phyloP scores from a whole-genome alignment of 1,140 invertebrate genomes.

The Drosophila biarmipes region DNA sequence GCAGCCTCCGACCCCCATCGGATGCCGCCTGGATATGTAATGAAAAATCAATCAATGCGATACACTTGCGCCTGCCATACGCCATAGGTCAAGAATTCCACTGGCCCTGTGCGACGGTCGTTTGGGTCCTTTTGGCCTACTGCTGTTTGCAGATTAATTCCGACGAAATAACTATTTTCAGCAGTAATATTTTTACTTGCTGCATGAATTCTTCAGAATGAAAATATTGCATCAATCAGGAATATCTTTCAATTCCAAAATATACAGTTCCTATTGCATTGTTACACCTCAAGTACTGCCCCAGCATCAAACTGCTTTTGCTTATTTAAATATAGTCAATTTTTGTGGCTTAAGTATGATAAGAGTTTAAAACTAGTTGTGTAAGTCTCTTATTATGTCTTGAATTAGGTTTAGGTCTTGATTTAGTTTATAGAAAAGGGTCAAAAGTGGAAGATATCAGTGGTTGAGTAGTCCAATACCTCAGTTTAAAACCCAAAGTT shows the following conservation, averaged over 20 bases:
- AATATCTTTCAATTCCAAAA: neutral
- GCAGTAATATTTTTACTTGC: slow-evolving; percentile 1
- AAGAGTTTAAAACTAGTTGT: too few species aligned
- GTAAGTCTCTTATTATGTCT: too few species aligned
- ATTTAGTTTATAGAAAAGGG: neutral
- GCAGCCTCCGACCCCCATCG: slow-evolving; percentile 30
- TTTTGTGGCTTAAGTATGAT: neutral
- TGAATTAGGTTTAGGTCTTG: too few species aligned
- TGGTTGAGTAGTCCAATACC: neutral
- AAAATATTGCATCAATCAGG: neutral
- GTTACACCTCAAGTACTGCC: neutral
- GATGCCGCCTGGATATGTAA: slow-evolving; percentile 76
- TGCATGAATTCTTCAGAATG: neutral
- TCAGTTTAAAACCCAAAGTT: neutral
- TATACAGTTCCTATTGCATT: neutral
- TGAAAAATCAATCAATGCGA: slow-evolving; percentile 81
- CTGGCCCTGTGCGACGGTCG: slow-evolving; percentile 6
- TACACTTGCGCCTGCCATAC: slow-evolving; percentile 55
- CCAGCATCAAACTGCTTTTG: too few species aligned
- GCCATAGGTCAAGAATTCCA: slow-evolving; percentile 41
- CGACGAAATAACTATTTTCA: slow-evolving; percentile 18
- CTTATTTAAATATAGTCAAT: too few species aligned
- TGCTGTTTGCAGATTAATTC: slow-evolving; percentile 24
- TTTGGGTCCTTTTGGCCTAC: slow-evolving; percentile 5
- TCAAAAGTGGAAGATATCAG: neutral